These are phyloP conservation scores for Apostichopus californicus DNA, from an alignment of 35 echinoderm and acorn worm genomes.

Conservation along the genomic window DNA sequence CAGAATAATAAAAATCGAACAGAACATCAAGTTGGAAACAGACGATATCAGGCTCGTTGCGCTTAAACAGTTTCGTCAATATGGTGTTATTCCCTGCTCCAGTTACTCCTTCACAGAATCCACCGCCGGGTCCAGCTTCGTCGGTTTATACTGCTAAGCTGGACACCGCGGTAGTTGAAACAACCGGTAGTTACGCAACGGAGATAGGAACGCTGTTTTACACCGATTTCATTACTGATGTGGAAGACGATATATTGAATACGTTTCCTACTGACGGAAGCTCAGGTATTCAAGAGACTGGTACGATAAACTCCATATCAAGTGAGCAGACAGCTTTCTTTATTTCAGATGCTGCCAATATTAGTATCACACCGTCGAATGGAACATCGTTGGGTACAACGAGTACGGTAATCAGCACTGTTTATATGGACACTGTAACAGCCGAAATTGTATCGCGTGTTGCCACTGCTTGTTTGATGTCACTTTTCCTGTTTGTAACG, in stretches of 20 bases:
- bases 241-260: background rate
- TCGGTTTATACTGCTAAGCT: too few relatives aligned
- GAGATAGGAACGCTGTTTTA: background rate
- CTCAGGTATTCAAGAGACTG: background rate
- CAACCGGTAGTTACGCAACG: background rate
- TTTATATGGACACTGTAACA: conserved; percentile 4
- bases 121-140: background rate
- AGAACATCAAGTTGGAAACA: too few relatives aligned
- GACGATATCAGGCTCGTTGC: too few relatives aligned
- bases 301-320: background rate
- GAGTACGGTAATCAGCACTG: background rate
- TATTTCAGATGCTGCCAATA: background rate
- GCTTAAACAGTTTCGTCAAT: background rate
- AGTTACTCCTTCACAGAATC: background rate
- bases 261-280: background rate
- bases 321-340: background rate
- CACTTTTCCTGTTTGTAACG: conserved; percentile 12
- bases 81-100: background rate
- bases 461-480: conserved; percentile 18
- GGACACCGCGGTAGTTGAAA: background rate
- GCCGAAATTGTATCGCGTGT: conserved; percentile 34
- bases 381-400: background rate
- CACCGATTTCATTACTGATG: conserved; percentile 5
- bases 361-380: background rate
- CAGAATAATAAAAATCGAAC: too few relatives aligned